Evolutionary conservation across 2,113 vertebrate genomes (phyloP).

Genomic region (Narcine bancroftii): DNA sequence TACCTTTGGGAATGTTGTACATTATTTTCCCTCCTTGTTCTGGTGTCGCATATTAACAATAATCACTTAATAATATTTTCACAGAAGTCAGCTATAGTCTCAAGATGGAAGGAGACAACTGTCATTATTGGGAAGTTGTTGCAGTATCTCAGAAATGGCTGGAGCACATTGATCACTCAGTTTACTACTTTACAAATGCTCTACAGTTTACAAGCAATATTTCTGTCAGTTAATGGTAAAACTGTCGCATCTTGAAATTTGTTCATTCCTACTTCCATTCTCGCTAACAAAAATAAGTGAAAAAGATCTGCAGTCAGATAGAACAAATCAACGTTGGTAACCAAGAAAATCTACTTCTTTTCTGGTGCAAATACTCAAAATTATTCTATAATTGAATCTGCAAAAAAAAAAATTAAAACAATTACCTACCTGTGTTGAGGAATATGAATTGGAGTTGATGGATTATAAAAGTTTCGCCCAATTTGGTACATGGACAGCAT

Average conservation of each 20-base stretch:
- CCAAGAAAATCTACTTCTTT: background rate
- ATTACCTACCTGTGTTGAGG: constrained; percentile 50
- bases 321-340: background rate
- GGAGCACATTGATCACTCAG: background rate
- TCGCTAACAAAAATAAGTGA: background rate
- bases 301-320: background rate
- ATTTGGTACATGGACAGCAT: constrained; percentile 52
- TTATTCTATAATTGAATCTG: background rate
- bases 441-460: constrained; percentile 49
- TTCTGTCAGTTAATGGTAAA: background rate
- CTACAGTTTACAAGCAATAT: background rate
- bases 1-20: background rate
- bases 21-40: background rate
- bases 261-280: background rate
- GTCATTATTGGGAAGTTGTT: background rate
- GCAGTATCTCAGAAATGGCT: background rate
- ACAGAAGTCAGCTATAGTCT: background rate
- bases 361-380: background rate
- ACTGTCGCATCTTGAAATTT: background rate
- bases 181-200: background rate
- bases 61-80: background rate
- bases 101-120: background rate
- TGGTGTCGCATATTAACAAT: background rate
- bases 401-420: background rate
- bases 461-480: constrained; percentile 52